phyloP scores from a whole-genome alignment of 2,797 vertebrate species.

The Rhinella marina region DNA sequence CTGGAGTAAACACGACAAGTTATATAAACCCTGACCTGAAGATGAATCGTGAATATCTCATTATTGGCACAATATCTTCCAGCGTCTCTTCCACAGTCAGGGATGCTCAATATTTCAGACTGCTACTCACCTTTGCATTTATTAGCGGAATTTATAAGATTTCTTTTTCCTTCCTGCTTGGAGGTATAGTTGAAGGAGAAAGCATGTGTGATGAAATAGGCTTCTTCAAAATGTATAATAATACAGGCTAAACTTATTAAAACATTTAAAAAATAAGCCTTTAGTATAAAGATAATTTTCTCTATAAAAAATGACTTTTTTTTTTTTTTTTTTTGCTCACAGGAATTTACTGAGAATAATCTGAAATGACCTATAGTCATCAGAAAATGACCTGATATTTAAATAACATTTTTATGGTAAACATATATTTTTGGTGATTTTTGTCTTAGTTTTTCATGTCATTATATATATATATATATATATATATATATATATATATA shows the following conservation, averaged over 20 bases:
- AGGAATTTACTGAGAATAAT: too few species aligned
- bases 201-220: not conserved
- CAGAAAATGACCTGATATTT: too few species aligned
- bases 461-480: too few species aligned
- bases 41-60: conserved; percentile 41
- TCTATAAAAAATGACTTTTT: not conserved
- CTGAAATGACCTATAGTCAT: too few species aligned
- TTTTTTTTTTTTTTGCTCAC: too few species aligned
- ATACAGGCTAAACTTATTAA: conserved; percentile 6
- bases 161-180: not conserved
- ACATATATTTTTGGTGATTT: too few species aligned
- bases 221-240: conserved; percentile 1
- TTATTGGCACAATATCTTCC: conserved; percentile 44
- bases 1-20: conserved; percentile 3
- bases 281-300: not conserved
- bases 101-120: conserved; percentile 18
- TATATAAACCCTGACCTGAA: conserved; percentile 51
- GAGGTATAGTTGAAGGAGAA: not conserved
- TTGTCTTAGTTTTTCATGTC: too few species aligned
- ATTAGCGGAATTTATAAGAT: not conserved
- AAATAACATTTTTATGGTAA: too few species aligned
- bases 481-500: too few species aligned
- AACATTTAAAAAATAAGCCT: not conserved
- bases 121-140: conserved; percentile 23
- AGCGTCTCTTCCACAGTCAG: conserved; percentile 7